Conservation (phyloP, 37 sponge, comb jelly and placozoan genomes). For the Eunapius fragilis region DNA sequence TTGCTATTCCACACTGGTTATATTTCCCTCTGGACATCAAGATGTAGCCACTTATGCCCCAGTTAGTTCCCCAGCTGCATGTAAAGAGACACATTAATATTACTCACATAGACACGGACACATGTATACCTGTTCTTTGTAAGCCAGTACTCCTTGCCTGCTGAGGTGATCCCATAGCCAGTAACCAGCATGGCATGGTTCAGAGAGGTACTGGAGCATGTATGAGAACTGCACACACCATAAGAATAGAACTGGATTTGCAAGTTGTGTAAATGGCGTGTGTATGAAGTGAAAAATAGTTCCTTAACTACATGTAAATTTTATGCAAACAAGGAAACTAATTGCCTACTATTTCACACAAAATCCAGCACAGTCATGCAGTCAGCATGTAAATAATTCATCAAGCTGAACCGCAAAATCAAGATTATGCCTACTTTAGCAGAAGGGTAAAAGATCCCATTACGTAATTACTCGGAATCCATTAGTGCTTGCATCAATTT, state of each 20-base stretch:
- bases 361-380: no score
- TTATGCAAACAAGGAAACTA: no score
- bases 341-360: no score
- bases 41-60: constrained; percentile 27
- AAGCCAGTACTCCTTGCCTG: neutral
- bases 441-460: no score
- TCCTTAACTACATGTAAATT: no score
- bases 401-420: no score
- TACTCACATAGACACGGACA: neutral
- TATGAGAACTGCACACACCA: neutral
- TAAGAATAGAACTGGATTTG: neutral
- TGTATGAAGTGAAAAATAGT: no score
- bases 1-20: constrained; percentile 30
- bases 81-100: neutral
- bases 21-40: neutral
- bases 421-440: no score
- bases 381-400: no score
- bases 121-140: neutral
- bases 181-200: neutral
- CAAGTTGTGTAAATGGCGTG: no score
- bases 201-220: neutral
- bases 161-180: neutral
- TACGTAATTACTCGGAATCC: constrained; percentile 36
- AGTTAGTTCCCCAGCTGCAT: constrained; percentile 11
- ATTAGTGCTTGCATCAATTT: constrained; percentile 38